phyloP scores from a whole-genome alignment of 1,140 invertebrate species.

The Cotesia glomerata region DNA sequence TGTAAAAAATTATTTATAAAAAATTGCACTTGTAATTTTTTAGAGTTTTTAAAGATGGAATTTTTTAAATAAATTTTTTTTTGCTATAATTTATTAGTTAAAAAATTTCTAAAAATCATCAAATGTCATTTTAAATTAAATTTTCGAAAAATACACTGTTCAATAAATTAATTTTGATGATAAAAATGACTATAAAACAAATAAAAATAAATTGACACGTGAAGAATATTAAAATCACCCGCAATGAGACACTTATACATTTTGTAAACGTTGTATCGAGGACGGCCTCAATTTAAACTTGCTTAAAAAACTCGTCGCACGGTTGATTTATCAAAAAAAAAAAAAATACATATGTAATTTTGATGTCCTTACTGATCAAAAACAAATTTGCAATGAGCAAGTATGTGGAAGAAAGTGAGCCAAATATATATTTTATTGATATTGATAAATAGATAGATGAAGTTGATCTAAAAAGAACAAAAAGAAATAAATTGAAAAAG shows the following conservation, averaged over 20 bases:
- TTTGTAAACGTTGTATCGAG: slow-evolving; percentile 7
- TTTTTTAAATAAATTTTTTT: too few relatives aligned
- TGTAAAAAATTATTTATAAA: too few relatives aligned
- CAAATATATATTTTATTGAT: not conserved
- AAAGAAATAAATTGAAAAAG: not conserved
- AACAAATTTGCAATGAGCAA: not conserved
- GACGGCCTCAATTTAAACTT: slow-evolving; percentile 1
- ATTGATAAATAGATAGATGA: not conserved
- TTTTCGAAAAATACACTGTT: too few relatives aligned
- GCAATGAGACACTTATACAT: not conserved
- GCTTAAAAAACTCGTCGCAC: not conserved
- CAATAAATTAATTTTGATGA: too few relatives aligned
- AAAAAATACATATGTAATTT: too few relatives aligned
- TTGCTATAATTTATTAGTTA: too few relatives aligned
- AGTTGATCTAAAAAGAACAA: not conserved
- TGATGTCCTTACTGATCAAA: not conserved
- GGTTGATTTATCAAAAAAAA: slow-evolving; percentile 17
- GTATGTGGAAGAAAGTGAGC: not conserved
- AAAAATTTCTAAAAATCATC: too few relatives aligned
- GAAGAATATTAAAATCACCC: not conserved
- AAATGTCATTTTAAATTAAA: too few relatives aligned
- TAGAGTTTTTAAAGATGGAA: too few relatives aligned
- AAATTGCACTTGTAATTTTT: too few relatives aligned
- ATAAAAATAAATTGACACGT: not conserved
- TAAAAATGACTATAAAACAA: too few relatives aligned